Evolutionary conservation across 2,797 vertebrate genomes (phyloP).

Genomic region (Graptemys geographica): DNA sequence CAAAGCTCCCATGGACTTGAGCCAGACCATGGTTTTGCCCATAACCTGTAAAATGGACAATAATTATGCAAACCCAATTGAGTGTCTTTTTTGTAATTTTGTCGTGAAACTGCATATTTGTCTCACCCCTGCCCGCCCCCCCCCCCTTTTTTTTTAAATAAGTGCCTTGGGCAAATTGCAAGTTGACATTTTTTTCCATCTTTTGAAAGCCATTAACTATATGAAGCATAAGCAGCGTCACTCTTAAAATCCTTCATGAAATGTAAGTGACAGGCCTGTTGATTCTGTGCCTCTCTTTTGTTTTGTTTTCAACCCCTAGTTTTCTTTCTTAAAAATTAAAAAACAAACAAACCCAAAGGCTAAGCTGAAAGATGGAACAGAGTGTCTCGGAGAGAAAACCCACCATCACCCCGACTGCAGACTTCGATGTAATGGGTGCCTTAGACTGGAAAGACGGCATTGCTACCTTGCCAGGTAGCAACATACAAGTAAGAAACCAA

Average conservation of each 20-base stretch:
- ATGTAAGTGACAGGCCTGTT: conserved; percentile 8
- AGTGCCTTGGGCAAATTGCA: not conserved
- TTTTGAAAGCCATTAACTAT: not conserved
- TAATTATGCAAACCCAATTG: not conserved
- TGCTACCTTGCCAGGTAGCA: conserved; percentile 88
- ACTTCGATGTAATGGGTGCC: conserved; percentile 84
- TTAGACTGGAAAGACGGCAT: conserved; percentile 90
- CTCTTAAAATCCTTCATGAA: not conserved
- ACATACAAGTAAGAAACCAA: conserved; percentile 82
- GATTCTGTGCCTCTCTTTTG: conserved; percentile 40
- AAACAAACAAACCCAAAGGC: conserved; percentile 20
- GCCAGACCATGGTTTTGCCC: not conserved
- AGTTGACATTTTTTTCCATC: not conserved
- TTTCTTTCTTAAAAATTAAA: conserved; percentile 45
- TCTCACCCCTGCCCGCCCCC: not conserved
- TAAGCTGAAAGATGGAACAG: conserved; percentile 60
- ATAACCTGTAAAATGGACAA: not conserved
- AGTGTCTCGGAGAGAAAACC: not conserved
- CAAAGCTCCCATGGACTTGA: not conserved
- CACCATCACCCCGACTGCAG: conserved; percentile 65
- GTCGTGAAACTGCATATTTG: not conserved
- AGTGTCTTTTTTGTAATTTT: not conserved
- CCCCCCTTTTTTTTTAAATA: not conserved
- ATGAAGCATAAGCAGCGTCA: not conserved
- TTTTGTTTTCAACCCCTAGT: conserved; percentile 30